These are phyloP conservation scores for Cremastinae sp. DNA, from an alignment of 2,888 invertebrate species.

Conservation along the genomic window DNA sequence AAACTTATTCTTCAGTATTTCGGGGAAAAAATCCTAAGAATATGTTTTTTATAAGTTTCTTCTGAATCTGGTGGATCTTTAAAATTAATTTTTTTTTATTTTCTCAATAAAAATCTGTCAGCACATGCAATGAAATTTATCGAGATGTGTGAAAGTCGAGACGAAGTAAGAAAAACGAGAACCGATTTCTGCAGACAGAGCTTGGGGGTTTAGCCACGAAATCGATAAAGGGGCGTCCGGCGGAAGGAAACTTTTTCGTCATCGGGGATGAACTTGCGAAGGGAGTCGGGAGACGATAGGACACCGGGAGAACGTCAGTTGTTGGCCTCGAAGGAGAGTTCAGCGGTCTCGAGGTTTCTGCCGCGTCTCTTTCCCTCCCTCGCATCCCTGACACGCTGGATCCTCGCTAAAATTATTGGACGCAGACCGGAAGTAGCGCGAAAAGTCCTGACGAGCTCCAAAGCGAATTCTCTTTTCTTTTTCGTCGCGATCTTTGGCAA, in stretches of 20 bases:
- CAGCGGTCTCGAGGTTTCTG: conserved; percentile 26
- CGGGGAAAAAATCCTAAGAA: too few relatives aligned
- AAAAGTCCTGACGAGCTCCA: conserved; percentile 16
- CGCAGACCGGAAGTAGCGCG: neutral
- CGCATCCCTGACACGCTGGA: neutral
- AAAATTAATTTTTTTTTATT: too few relatives aligned
- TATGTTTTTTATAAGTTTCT: too few relatives aligned
- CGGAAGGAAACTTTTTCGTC: conserved; percentile 59
- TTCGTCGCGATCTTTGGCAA: conserved; percentile 23
- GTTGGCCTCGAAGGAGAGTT: conserved; percentile 48
- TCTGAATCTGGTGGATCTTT: too few relatives aligned
- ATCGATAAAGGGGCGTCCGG: conserved; percentile 60
- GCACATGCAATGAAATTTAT: neutral
- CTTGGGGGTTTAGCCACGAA: conserved; percentile 48
- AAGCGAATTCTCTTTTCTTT: neutral
- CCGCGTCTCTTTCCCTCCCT: conserved; percentile 13
- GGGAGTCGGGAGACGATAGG: conserved; percentile 20
- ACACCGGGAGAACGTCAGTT: conserved; percentile 25
- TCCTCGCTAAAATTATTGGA: conserved; percentile 9
- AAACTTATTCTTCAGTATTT: too few relatives aligned
- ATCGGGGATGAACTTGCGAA: conserved; percentile 39
- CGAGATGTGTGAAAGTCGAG: neutral
- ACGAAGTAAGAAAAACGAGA: conserved; percentile 26
- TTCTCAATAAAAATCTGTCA: neutral
- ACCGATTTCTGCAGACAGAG: conserved; percentile 37